phyloP scores from a whole-genome alignment of 2,888 invertebrate species.

The Uloborus plumipes region DNA sequence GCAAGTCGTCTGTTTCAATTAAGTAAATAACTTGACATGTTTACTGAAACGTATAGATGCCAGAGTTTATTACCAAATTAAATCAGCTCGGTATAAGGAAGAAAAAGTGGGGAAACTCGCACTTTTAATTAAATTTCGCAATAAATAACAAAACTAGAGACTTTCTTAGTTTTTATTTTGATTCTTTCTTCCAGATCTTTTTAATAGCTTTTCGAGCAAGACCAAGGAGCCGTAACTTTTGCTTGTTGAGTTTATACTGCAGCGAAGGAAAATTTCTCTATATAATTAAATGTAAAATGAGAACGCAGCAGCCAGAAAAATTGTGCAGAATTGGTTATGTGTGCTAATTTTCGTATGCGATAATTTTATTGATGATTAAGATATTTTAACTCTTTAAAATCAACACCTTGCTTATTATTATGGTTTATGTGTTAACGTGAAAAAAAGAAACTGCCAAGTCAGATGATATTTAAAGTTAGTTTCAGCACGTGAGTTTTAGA shows the following conservation, averaged over 20 bases:
- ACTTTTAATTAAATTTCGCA: conserved; percentile 50
- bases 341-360: too few species aligned
- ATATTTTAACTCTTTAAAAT: too few species aligned
- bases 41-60: conserved; percentile 43
- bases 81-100: conserved; percentile 43
- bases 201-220: conserved; percentile 19
- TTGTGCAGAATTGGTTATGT: too few species aligned
- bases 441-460: too few species aligned
- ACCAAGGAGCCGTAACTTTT: not conserved
- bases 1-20: conserved; percentile 59
- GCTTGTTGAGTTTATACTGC: conserved; percentile 16
- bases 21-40: conserved; percentile 59
- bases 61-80: conserved; percentile 48
- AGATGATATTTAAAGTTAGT: too few species aligned
- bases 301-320: too few species aligned
- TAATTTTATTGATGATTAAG: too few species aligned
- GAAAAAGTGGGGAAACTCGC: conserved; percentile 24
- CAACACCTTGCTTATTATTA: too few species aligned
- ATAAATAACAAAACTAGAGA: conserved; percentile 39
- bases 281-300: conserved; percentile 22
- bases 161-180: conserved; percentile 12
- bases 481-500: too few species aligned
- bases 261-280: conserved; percentile 2
- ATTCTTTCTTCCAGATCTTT: conserved; percentile 7
- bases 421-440: too few species aligned